Base-by-base conservation (phyloP, 2,797 vertebrate genomes). In the Schizopygopsis pylzovi region DNA sequence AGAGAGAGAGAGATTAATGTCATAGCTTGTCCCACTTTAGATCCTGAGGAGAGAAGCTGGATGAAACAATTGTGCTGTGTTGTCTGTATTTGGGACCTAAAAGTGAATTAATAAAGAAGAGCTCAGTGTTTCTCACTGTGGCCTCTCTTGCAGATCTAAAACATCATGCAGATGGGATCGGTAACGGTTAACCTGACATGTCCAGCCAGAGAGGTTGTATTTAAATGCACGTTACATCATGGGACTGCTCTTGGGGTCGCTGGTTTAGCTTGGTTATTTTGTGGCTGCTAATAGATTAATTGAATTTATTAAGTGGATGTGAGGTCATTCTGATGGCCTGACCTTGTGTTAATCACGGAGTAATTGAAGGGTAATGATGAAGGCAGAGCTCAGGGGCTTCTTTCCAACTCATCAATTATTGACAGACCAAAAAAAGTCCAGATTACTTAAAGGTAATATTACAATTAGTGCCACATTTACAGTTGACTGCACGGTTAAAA, bases 271-370 rank as follows among this genome's bases (percentile, higher is more conserved):
- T 9, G 65, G 84, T 80, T 85, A 43, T 68, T 88, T 87, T n/a
- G n/a, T 85, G 18, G 72, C 80, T 54, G 37, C 67, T 88, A 91
- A 94, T 93, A 89, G 94, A 95, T 94, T 81, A 33, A 82, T 88
- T 92, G 87, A 94, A 93, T 92, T 92, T 87, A 93, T 94, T 93
- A 92, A 41, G 82, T 71, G 90, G 87, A 87, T 89, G 86, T 88
- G 91, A 92, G 93, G 95, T 94, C 94, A 91, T 90, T 85, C 85
- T 77, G 89, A 88, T 84, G 22, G 88, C 90, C 89, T 91, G 92
- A 92, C 92, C 92, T 63, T 52, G 59, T 88, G 85, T 94, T 95
- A 95, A 95, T 95, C 94, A 94, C 90, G 88, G 78, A 2, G 87
- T 94, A 94, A 96, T 85, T 90, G 88, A 84, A 65, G 81, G 85